Base-by-base conservation (phyloP, 1,140 invertebrate genomes). In the Drosophila sp. region DNA sequence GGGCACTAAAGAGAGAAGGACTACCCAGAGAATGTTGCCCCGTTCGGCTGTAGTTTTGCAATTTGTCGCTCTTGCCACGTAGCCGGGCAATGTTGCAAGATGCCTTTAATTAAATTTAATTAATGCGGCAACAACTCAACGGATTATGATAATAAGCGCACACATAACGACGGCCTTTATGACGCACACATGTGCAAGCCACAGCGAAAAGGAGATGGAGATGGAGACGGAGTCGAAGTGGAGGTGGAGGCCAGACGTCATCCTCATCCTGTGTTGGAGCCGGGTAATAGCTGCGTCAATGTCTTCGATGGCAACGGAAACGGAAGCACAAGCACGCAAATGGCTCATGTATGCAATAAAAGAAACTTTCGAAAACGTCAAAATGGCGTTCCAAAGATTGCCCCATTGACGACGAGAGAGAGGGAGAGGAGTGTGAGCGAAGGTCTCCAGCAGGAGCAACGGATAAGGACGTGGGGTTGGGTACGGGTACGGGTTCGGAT, bases 21-120 rank as follows among this genome's bases (percentile, higher is more conserved):
- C 8, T 38, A 3, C 35, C 3, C 10, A 11, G 35, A 38, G 35
- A 38, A 38, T 10, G 10, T 38, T 38, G 10, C 0, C 35, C 35
- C 3, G 7, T 32, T 38, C 25, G 29, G 56, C 63, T 63, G 54
- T 44, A 61, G 71, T 50, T 60, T 55, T 80, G 79, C 81, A 85
- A 85, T 89, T 89, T 76, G 84, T 70, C 79, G 74, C 65, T 50
- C 58, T 74, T 69, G 62, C 85, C 85, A 90, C 86, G 85, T 90
- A 82, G 33, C 56, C 50, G 63, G 33, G 69, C 80, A 77, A 81
- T 84, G 83, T 84, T 90, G 87, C 78, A 84, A 87, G 90, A 90
- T 69, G 80, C 84, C 89, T 89, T 90, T 90, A 90, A 90, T 90
- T 90, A 90, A 90, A 90, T 90, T 90, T 90, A 90, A 90, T 90